Evolutionary conservation across 2,113 vertebrate species (phyloP), one percentile per base, ranked within the genome.

Genomic region (Atherinomorus stipes): DNA sequence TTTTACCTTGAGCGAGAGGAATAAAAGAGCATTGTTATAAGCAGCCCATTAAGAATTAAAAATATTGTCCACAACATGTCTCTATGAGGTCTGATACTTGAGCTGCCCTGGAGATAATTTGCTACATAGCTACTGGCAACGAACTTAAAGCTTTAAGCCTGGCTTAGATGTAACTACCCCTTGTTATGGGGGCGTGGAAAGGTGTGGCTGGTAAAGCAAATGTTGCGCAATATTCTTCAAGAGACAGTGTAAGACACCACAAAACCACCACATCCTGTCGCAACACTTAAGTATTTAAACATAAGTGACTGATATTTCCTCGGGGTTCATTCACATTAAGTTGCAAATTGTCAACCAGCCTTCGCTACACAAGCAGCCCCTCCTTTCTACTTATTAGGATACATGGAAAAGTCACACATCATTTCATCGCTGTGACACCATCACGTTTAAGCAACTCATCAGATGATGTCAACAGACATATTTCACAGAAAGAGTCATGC

Each of bases 1-100:
- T 25, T 67, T 93, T 89, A 94, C 94, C 94, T 93, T 40, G 11
- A 88, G 21, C 92, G 84, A 42, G 65, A 78, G 4, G 19, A 78
- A 66, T 7, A 90, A 18, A 90, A 9, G 3, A 90, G 23, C 26
- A 83, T 1, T 11, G 91, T 23, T 4, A 79, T 6, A 10, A 92
- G 31, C 18, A 92, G 23, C 76, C 85, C 90, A 53, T 19, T 66
- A 7, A 92, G 13, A 1, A 93, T 34, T 12, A 90, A 52, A 11
- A 87, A 62, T 57, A 76, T 54, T 28, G 74, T 80, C 89, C 88
- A 91, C 54, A 85, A 7, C 92, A 93, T 94, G 38, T 63, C 85
- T 51, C 38, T 19, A 42, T 64, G 2, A 28, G 19, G 68, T 64
- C 23, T 60, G 26, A 7, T n/a, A 13, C 57, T 37, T 40, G 53